These are phyloP conservation scores for Babyrousa celebensis DNA, from an alignment of 2,797 vertebrate species.

Conservation along the genomic window DNA sequence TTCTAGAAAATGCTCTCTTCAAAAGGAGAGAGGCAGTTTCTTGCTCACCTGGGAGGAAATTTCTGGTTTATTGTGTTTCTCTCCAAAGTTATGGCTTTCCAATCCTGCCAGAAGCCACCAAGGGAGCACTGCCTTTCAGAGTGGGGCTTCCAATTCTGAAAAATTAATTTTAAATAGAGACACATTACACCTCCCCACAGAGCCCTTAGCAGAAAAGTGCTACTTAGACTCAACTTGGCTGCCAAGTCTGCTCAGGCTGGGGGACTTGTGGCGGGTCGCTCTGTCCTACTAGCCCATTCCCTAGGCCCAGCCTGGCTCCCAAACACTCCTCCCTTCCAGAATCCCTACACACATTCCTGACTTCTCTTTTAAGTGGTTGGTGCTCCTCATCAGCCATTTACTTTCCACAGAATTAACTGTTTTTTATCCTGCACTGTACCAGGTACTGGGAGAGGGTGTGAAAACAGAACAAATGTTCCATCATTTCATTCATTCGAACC, in stretches of 20 bases:
- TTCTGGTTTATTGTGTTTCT: conserved; percentile 85
- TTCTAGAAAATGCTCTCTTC: conserved; percentile 78
- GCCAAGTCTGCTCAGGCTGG: conserved; percentile 67
- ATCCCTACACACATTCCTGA: neutral
- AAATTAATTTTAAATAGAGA: conserved; percentile 87
- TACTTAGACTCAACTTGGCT: conserved; percentile 63
- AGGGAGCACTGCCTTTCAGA: conserved; percentile 78
- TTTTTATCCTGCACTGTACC: neutral
- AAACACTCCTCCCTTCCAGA: neutral
- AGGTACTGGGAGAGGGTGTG: neutral
- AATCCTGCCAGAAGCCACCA: conserved; percentile 73
- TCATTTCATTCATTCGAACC: neutral
- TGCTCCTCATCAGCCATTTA: neutral
- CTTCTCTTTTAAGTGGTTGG: neutral
- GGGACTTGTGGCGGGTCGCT: neutral
- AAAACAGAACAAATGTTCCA: neutral
- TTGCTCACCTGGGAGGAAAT: conserved; percentile 84
- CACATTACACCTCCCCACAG: conserved; percentile 79
- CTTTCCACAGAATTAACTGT: neutral
- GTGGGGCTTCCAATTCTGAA: conserved; percentile 79
- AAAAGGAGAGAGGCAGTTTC: conserved; percentile 72
- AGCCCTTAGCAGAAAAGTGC: conserved; percentile 72
- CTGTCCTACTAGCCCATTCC: neutral
- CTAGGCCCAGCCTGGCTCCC: neutral
- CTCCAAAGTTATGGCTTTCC: conserved; percentile 83